A percentile compares a stretch with the other conserved stretches of the same genome.
Conservation (phyloP, 2,888 invertebrate genomes). For the Mesopsocus fuscifrons region DNA sequence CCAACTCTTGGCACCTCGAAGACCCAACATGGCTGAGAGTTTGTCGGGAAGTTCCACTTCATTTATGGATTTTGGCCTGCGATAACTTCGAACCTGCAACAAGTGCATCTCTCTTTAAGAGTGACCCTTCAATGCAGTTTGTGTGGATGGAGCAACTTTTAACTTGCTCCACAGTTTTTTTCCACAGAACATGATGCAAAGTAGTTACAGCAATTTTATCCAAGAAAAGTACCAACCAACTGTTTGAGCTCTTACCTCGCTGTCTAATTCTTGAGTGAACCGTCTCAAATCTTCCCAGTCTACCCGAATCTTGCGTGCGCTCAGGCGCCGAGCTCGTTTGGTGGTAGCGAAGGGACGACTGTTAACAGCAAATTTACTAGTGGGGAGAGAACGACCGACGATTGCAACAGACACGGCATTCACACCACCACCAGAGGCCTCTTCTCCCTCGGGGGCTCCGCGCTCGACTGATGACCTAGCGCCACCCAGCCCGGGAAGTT, state of each 20-base stretch:
- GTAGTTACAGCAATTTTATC: too few species aligned
- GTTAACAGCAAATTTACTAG: not conserved
- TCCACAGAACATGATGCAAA: too few species aligned
- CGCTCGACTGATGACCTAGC: slow-evolving; percentile 3
- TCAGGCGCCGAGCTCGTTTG: not conserved
- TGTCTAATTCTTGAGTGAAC: not conserved
- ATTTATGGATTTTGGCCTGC: not conserved
- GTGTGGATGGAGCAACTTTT: too few species aligned
- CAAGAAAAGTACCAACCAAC: too few species aligned
- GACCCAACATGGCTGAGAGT: not conserved
- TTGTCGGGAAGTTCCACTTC: not conserved
- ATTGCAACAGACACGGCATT: not conserved
- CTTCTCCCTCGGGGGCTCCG: slow-evolving; percentile 13
- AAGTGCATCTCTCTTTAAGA: too few species aligned
- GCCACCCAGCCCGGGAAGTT: not conserved
- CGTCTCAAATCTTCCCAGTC: not conserved
- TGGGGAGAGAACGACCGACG: not conserved
- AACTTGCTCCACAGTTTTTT: too few species aligned
- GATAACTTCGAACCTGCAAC: not conserved
- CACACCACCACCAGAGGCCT: slow-evolving; percentile 9
- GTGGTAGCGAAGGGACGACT: not conserved
- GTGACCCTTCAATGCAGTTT: too few species aligned
- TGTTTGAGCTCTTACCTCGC: not conserved
- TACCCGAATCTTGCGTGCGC: not conserved
- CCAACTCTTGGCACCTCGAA: not conserved